A percentile compares a stretch with the other conserved stretches of the same genome.
Conservation (phyloP, 2,888 invertebrate genomes). For the Bembecia ichneumoniformis region DNA sequence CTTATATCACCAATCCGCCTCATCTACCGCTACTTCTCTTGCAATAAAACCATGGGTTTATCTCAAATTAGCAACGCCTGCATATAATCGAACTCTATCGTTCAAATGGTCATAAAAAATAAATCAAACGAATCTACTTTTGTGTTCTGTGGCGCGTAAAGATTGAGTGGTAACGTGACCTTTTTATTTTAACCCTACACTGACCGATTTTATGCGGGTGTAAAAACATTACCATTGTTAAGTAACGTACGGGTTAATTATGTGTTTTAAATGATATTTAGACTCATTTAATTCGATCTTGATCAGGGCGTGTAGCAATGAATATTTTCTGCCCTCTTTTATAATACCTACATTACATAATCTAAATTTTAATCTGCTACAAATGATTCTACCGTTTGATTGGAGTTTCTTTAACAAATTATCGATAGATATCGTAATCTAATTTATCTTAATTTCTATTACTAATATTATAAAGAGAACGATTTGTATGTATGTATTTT, state of each 20-base stretch:
- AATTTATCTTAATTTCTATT: too few species aligned
- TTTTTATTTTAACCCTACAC: slow-evolving; percentile 15
- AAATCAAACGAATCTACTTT: slow-evolving; percentile 36
- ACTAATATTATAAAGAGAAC: too few species aligned
- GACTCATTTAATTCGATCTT: background rate
- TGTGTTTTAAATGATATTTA: slow-evolving; percentile 8
- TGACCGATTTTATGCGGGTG: slow-evolving; percentile 36
- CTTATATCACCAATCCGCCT: background rate
- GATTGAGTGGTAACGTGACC: slow-evolving; percentile 35
- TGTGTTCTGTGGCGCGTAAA: slow-evolving; percentile 27
- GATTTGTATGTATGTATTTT: too few species aligned
- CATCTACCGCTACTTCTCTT: background rate
- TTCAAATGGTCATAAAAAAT: slow-evolving; percentile 48
- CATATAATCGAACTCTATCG: slow-evolving; percentile 29
- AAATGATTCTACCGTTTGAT: too few species aligned
- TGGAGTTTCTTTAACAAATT: too few species aligned
- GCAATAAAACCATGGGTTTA: slow-evolving; percentile 5
- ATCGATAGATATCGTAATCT: too few species aligned
- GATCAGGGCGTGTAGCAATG: background rate
- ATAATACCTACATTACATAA: background rate
- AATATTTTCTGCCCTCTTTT: background rate
- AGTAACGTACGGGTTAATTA: slow-evolving; percentile 23
- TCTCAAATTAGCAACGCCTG: slow-evolving; percentile 52
- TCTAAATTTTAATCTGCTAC: too few species aligned
- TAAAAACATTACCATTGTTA: slow-evolving; percentile 14